A percentile compares a stretch with the other conserved stretches of the same genome.
Conservation (phyloP, 1,140 invertebrate genomes). For the Cyrtorhinus lividipennis region DNA sequence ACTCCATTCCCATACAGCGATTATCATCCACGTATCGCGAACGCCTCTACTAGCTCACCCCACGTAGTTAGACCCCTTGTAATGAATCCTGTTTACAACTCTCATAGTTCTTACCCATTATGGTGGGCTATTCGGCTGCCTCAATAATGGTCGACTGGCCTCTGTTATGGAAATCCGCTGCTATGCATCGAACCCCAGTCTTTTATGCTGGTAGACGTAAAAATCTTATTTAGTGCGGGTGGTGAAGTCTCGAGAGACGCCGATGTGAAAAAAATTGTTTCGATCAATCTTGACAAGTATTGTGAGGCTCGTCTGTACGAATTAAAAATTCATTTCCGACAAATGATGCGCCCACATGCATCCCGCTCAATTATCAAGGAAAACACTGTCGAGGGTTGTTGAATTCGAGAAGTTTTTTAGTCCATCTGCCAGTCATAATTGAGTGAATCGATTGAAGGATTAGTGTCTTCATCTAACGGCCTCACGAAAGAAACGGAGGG, state of each 20-base stretch:
- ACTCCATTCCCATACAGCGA: too few relatives aligned
- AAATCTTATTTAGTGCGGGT: not conserved
- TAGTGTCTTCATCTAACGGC: too few relatives aligned
- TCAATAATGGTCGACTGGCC: not conserved
- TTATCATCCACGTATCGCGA: too few relatives aligned
- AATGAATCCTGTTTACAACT: not conserved
- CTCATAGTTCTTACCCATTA: not conserved
- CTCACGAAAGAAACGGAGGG: too few relatives aligned
- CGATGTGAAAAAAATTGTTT: not conserved
- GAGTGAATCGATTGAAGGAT: too few relatives aligned
- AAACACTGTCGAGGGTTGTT: too few relatives aligned
- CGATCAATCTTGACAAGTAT: not conserved
- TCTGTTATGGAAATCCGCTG: not conserved
- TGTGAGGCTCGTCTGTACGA: not conserved
- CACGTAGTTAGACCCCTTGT: too few relatives aligned
- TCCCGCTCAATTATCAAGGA: not conserved
- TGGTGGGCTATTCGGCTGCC: not conserved
- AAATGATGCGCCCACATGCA: not conserved
- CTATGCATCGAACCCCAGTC: not conserved
- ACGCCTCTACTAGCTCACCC: too few relatives aligned
- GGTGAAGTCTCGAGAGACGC: too few relatives aligned
- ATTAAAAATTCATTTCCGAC: not conserved
- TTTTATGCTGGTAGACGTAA: not conserved
- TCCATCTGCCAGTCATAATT: too few relatives aligned
- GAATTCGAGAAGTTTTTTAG: too few relatives aligned